Evolutionary conservation across 2,113 vertebrate genomes (phyloP), one percentile per base, ranked within the genome.

Genomic region (Globicephala melas): DNA sequence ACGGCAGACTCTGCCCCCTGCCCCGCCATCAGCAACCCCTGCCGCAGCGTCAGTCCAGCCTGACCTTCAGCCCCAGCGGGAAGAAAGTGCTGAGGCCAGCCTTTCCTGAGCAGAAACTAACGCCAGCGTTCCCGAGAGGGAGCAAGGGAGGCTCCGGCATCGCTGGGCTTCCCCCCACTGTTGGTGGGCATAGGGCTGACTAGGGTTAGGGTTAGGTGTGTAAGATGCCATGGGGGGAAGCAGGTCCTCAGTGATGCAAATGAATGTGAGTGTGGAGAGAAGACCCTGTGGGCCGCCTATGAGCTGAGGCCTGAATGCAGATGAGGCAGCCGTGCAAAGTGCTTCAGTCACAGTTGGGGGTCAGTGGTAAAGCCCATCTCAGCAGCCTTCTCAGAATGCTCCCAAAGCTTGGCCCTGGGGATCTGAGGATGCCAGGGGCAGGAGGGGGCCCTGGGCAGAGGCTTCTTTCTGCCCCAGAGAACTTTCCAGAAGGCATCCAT

Each of bases 401-500:
- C 2, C 2, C 3, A 28, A 5, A 62, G 41, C 50, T 38, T 1
- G 31, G 73, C 53, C 62, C 74, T 9, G 31, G 38, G 44, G 55
- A 14, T 63, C 63, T 55, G 84, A 76, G 71, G 58, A 26, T 50
- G 81, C 81, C 70, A 60, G 47, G 68, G 95, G 47, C n/a, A 85
- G 85, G 85, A 67, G 79, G 86, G 86, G 60, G 73, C 25, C 28
- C 89, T 60, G 84, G 86, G 92, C 15, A 28, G 92, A 94, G 82
- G 91, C 58, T 70, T 50, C 63, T 36, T 95, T 96, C 97, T 96
- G 92, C 84, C 87, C 47, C 95, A 97, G 98, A 96, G 97, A 97
- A 96, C 94, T 95, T 97, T 97, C 97, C 96, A 97, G 97, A 97
- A 97, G 89, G 85, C 88, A 74, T 93, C 96, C 62, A 20, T 68